Base-by-base conservation (phyloP, 2,888 invertebrate species). In the Netelia melanura region DNA sequence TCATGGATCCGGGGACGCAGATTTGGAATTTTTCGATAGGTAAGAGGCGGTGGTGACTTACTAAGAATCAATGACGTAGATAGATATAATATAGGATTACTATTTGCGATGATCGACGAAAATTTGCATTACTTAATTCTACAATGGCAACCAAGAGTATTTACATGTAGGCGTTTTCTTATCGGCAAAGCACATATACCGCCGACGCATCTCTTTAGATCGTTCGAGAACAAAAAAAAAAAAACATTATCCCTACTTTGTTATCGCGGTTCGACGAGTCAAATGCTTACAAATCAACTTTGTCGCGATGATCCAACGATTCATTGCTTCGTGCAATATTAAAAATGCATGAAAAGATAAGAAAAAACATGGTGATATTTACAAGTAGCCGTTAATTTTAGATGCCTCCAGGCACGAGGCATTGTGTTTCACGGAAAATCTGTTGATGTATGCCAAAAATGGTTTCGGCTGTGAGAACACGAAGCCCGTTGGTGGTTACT, bases 391-490 rank as follows among this genome's bases (percentile, higher is more conserved):
- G 48, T 56, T 62, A 54, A 71, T 83, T 83, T 17, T 84, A 91
- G 91, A 90, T 61, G 71, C 87, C 6, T 81, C n/a, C 43, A 89
- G 70, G 68, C 84, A 85, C 75, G 77, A 85, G 65, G 86, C 86
- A 38, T 80, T 92, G 38, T 91, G 90, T 78, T 92, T 92, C 76
- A 86, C 88, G 44, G 92, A 92, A 86, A 89, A 88, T 67, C 87
- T 92, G 77, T 77, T 90, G 68, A 85, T 91, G 21, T 86, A 85
- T 65, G 87, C 86, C 30, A 91, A 90, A 85, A 84, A 88, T 71
- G 80, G 85, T 25, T 74, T 74, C 54, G 44, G 68, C 54, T 85
- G 43, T 43, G 14, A 68, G 17, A 70, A 85, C 14, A 84, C 75
- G 10, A 87, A 88, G 70, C 86, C 89, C 21, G 78, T 91, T 58